Evolutionary conservation across 64 coral and sea anemone species (phyloP).

Genomic region (Platygyra sinensis): DNA sequence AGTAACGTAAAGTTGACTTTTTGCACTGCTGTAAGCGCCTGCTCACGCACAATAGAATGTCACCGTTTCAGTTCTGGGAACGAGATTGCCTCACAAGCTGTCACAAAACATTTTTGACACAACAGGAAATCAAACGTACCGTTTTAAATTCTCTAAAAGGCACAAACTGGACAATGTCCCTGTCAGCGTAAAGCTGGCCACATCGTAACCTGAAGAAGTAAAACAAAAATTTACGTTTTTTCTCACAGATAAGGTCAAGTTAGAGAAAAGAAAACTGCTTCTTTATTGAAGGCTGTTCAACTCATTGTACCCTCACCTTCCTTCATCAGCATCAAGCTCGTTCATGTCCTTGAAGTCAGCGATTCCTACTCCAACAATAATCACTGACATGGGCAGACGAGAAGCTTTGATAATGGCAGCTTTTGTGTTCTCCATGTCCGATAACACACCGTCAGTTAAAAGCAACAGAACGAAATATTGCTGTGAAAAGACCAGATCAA

Average conservation of each 20-base stretch:
- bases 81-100: too few species aligned
- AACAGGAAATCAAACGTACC: conserved; percentile 39
- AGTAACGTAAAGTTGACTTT: too few species aligned
- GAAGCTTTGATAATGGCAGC: conserved; percentile 82
- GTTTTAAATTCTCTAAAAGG: conserved; percentile 88
- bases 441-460: conserved; percentile 93
- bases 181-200: conserved; percentile 65
- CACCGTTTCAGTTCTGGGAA: too few species aligned
- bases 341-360: conserved; percentile 99
- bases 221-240: not conserved
- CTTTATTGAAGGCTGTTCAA: not conserved
- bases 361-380: conserved; percentile 91
- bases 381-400: conserved; percentile 91
- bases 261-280: too few species aligned
- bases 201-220: conserved; percentile 65
- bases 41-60: too few species aligned
- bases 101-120: not conserved
- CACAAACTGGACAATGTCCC: conserved; percentile 98
- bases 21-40: too few species aligned
- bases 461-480: conserved; percentile 96
- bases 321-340: conserved; percentile 87
- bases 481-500: not conserved
- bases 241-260: too few species aligned
- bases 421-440: conserved; percentile 91
- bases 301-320: conserved; percentile 43